Percentiles rank a stretch among this genome's conserved stretches.
phyloP scores from a whole-genome alignment of 1,140 invertebrate genomes.

The Sarcophaga bullata region DNA sequence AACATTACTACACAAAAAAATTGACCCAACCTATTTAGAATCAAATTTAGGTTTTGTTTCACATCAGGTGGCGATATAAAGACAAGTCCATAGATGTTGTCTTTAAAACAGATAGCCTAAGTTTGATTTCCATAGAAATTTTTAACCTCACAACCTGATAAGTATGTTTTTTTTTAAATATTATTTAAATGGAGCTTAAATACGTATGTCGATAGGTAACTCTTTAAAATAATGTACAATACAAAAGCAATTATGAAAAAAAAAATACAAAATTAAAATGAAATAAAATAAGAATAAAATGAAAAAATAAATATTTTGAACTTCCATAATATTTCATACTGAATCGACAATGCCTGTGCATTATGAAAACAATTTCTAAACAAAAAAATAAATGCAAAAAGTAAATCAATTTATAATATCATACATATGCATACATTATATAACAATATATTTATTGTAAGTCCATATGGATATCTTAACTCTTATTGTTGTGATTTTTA shows the following conservation, averaged over 20 bases:
- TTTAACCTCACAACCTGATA: too few species aligned
- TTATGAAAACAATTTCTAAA: background rate
- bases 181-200: too few species aligned
- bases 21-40: too few species aligned
- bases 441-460: slow-evolving; percentile 8
- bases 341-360: background rate
- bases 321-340: slow-evolving; percentile 3
- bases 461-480: slow-evolving; percentile 24
- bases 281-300: background rate
- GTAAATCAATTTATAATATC: background rate
- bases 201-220: too few species aligned
- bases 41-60: too few species aligned
- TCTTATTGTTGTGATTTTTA: slow-evolving; percentile 45
- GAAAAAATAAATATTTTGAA: background rate
- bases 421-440: background rate
- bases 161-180: too few species aligned
- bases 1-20: too few species aligned
- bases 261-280: background rate
- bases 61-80: too few species aligned
- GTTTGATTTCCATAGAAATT: too few species aligned
- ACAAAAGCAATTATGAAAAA: background rate
- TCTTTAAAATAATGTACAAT: background rate
- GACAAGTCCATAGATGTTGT: too few species aligned
- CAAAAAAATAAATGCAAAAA: background rate
- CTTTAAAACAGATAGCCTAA: too few species aligned